Conservation (phyloP, 2,113 vertebrate species). For the Nerophis lumbriciformis region DNA sequence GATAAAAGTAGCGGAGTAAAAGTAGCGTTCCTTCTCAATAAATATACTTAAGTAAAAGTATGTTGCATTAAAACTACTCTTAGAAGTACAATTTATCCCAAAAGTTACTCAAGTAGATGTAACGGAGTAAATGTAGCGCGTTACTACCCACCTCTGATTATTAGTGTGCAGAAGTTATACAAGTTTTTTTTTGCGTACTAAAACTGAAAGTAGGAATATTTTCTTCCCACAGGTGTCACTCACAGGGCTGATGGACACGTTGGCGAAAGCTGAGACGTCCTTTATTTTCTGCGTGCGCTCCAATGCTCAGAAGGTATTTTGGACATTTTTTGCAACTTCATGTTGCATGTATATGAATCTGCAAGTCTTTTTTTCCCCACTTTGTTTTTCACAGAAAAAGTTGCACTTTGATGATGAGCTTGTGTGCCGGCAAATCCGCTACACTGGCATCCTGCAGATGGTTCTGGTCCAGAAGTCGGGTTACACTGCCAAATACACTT, state of each 20-base stretch:
- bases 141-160: too few species aligned
- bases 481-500: slow-evolving; percentile 88
- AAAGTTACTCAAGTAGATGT: too few species aligned
- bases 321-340: not conserved
- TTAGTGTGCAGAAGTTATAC: not conserved
- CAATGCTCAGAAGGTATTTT: slow-evolving; percentile 83
- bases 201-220: not conserved
- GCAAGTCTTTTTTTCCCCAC: not conserved
- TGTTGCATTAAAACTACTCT: too few species aligned
- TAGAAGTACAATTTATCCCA: too few species aligned
- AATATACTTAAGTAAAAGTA: too few species aligned
- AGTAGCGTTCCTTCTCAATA: too few species aligned
- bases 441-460: slow-evolving; percentile 84
- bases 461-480: slow-evolving; percentile 84
- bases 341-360: not conserved
- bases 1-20: too few species aligned
- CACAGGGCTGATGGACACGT: slow-evolving; percentile 77
- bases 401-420: slow-evolving; percentile 84
- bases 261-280: slow-evolving; percentile 85
- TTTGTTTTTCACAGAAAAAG: slow-evolving; percentile 72
- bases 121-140: too few species aligned
- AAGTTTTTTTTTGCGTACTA: too few species aligned
- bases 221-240: slow-evolving; percentile 77
- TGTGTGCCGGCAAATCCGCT: slow-evolving; percentile 86
- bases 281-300: slow-evolving; percentile 92